Percentiles rank a stretch among this genome's conserved stretches.
phyloP scores from a whole-genome alignment of 2,888 invertebrate species.

The Lepidochitona cinerea region DNA sequence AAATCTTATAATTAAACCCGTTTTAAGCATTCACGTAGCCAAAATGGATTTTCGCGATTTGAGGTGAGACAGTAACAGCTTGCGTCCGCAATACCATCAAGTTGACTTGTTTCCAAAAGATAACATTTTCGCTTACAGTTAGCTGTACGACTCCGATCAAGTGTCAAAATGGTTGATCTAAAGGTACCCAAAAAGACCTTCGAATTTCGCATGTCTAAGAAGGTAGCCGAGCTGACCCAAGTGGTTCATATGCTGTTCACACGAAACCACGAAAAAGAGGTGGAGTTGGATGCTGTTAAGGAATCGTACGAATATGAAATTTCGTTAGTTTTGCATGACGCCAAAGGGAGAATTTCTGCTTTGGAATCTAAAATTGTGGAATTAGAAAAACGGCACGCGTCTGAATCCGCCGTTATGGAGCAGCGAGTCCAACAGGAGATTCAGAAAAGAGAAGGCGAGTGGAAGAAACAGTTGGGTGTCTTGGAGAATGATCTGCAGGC shows the following conservation, averaged over 20 bases:
- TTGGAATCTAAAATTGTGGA: conserved; percentile 43
- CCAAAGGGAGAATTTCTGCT: conserved; percentile 40
- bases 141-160: too few species aligned
- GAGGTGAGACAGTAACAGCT: too few species aligned
- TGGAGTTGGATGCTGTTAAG: conserved; percentile 62
- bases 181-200: conserved; percentile 51
- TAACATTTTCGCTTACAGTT: too few species aligned
- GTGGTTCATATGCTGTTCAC: conserved; percentile 70
- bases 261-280: conserved; percentile 68
- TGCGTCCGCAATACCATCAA: too few species aligned
- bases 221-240: conserved; percentile 68
- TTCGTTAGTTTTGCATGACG: conserved; percentile 54
- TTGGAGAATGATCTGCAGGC: conserved; percentile 52
- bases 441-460: conserved; percentile 43
- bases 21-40: too few species aligned
- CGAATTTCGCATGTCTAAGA: conserved; percentile 69
- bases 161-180: conserved; percentile 13
- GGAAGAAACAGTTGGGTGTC: conserved; percentile 42
- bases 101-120: too few species aligned
- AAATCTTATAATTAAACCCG: too few species aligned
- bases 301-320: conserved; percentile 67
- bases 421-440: conserved; percentile 2
- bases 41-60: too few species aligned
- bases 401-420: background rate
- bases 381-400: conserved; percentile 32